Evolutionary conservation across 2,888 invertebrate genomes (phyloP).

Genomic region (Nephrocerus scutellatus): DNA sequence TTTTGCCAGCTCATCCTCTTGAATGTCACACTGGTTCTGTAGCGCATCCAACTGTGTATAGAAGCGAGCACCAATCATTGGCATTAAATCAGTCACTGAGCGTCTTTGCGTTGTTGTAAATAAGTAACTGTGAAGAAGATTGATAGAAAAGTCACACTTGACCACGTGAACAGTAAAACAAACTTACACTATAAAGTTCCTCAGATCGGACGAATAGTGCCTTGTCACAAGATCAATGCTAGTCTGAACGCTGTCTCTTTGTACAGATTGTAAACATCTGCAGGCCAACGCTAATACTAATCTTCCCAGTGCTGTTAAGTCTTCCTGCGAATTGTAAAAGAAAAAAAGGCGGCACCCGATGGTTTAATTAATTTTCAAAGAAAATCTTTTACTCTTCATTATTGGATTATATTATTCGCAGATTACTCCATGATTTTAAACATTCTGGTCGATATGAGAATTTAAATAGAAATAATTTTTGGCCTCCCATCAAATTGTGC

Average conservation of each 20-base stretch:
- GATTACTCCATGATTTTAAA: too few relatives aligned
- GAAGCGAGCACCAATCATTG: slow-evolving; percentile 97
- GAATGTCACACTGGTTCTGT: slow-evolving; percentile 77
- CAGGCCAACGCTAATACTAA: slow-evolving; percentile 89
- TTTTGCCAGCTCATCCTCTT: slow-evolving; percentile 84
- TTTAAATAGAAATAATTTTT: too few relatives aligned
- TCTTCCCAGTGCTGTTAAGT: slow-evolving; percentile 83
- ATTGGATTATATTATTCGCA: too few relatives aligned
- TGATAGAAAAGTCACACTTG: too few relatives aligned
- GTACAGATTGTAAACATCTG: slow-evolving; percentile 79
- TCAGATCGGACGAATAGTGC: slow-evolving; percentile 87
- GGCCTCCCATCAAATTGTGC: too few relatives aligned
- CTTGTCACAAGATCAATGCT: slow-evolving; percentile 84
- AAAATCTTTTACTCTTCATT: too few relatives aligned
- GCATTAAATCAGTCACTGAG: slow-evolving; percentile 94
- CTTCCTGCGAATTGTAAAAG: slow-evolving; percentile 54
- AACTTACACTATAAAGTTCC: slow-evolving; percentile 85
- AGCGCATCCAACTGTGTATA: slow-evolving; percentile 91
- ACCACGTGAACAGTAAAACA: too few relatives aligned
- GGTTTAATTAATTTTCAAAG: too few relatives aligned
- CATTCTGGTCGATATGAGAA: too few relatives aligned
- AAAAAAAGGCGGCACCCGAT: too few relatives aligned
- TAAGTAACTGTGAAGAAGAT: slow-evolving; percentile 57
- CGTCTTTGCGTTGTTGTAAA: slow-evolving; percentile 61
- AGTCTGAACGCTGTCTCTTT: slow-evolving; percentile 77